Evolutionary conservation across 92 coral and sea anemone genomes (phyloP), one percentile per base, ranked within the genome.

Genomic region (Palythoa caribaeorum): DNA sequence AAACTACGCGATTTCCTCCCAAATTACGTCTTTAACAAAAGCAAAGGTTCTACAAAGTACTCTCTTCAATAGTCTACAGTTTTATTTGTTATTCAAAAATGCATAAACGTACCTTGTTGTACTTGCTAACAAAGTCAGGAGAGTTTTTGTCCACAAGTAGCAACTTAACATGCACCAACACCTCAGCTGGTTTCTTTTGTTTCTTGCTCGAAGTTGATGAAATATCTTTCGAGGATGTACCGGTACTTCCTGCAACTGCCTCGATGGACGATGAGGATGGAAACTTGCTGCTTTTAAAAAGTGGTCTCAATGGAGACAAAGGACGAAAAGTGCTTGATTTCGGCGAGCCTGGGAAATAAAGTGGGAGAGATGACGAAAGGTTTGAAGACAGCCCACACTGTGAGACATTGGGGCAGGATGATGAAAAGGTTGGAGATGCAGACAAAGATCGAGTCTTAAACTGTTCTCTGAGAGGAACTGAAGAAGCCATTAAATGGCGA

Each of bases 331-430:
- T 87, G 11, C 87, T 54, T 36, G 89, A 88, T 80, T 87, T 91
- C 40, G 96, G 98, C 55, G 96, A 84, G 13, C 83, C 80, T 52
- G 92, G 93, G 28, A 28, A 28, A 28, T 28, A 28, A 28, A 28
- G 28, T 28, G 28, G 28, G 28, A 28, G 28, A 28, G 28, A 28
- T 28, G 28, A 28, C 28, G 28, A 28, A 28, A 28, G 28, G 62
- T 83, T 90, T 5, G 93, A 84, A 79, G 71, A 92, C 3, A 91
- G 77, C 1, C 97, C 96, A 83, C 92, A 92, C 52, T 94, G 95
- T 9, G 99, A 96, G 13, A 97, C 96, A 54, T 94, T 92, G 13
- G 99, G 99, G 78, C 99, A 97, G 17, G 99, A 97, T 4, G 95
- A 85, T 51, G 99, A 97, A 35, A 97, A 88, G 40, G 88, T 73